These are phyloP conservation scores for Philantomba maxwellii DNA, from an alignment of 2,113 vertebrate genomes.

Conservation along the genomic window DNA sequence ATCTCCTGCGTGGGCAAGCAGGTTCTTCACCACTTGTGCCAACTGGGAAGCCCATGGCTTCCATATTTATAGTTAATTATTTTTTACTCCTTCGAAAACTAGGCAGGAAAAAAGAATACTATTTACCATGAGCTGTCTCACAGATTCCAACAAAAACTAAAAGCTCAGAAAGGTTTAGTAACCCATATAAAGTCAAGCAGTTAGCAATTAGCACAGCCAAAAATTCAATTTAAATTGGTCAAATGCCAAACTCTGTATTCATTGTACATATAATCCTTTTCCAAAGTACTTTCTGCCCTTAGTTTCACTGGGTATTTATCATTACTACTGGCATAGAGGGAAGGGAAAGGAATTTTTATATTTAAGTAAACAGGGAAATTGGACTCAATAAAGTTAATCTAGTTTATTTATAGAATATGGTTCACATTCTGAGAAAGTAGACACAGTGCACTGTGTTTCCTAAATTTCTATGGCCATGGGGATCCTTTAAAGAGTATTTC, in stretches of 20 bases:
- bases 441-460: not conserved
- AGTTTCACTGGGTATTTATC: not conserved
- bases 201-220: not conserved
- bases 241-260: not conserved
- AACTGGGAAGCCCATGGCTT: not conserved
- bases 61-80: not conserved
- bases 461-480: not conserved
- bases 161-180: not conserved
- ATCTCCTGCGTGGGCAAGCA: not conserved
- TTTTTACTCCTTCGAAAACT: not conserved
- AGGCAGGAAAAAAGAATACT: not conserved
- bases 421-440: not conserved
- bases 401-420: not conserved
- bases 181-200: not conserved
- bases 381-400: not conserved
- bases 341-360: not conserved
- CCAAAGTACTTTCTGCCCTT: not conserved
- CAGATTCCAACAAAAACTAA: not conserved
- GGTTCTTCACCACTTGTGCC: not conserved
- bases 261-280: not conserved
- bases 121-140: not conserved
- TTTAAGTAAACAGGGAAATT: not conserved
- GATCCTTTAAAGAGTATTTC: not conserved
- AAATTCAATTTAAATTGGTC: not conserved
- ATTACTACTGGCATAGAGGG: not conserved